phyloP scores from a whole-genome alignment of 2,888 invertebrate genomes.

The Leucoptera coffeella region DNA sequence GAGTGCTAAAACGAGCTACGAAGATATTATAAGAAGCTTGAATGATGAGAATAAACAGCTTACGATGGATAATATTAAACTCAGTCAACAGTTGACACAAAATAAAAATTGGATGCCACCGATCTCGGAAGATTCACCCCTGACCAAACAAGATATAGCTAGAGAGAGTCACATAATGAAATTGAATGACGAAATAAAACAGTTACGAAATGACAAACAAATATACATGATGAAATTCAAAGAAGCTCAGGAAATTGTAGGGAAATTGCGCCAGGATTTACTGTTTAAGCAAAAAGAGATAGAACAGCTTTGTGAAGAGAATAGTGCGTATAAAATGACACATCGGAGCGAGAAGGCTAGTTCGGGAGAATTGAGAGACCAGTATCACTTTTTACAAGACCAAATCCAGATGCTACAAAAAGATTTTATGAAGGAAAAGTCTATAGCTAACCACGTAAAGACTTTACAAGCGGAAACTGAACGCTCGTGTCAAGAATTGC shows the following conservation, averaged over 20 bases:
- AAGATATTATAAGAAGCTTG: slow-evolving; percentile 34
- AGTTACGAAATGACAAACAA: slow-evolving; percentile 35
- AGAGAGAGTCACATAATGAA: no score
- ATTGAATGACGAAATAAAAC: slow-evolving; percentile 21
- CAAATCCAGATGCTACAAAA: slow-evolving; percentile 39
- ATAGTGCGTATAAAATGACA: slow-evolving; percentile 37
- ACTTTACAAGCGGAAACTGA: slow-evolving; percentile 73
- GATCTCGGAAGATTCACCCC: no score
- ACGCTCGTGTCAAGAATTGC: slow-evolving; percentile 61
- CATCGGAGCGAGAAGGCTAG: slow-evolving; percentile 35
- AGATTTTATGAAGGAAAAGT: slow-evolving; percentile 42
- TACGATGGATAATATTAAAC: slow-evolving; percentile 33
- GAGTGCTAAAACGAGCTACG: slow-evolving; percentile 24
- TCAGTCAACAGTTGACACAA: slow-evolving; percentile 30
- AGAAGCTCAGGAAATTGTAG: slow-evolving; percentile 24
- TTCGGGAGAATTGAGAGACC: slow-evolving; percentile 30
- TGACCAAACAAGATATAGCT: no score
- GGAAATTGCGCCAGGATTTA: slow-evolving; percentile 35
- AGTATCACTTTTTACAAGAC: slow-evolving; percentile 34
- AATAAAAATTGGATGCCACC: no score
- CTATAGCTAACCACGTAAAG: slow-evolving; percentile 50
- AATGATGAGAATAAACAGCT: slow-evolving; percentile 38
- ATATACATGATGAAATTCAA: slow-evolving; percentile 31
- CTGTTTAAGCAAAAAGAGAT: slow-evolving; percentile 31
- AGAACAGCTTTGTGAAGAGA: slow-evolving; percentile 37